Conservation (phyloP, 2,888 invertebrate genomes). For the Sinelater perroti region DNA sequence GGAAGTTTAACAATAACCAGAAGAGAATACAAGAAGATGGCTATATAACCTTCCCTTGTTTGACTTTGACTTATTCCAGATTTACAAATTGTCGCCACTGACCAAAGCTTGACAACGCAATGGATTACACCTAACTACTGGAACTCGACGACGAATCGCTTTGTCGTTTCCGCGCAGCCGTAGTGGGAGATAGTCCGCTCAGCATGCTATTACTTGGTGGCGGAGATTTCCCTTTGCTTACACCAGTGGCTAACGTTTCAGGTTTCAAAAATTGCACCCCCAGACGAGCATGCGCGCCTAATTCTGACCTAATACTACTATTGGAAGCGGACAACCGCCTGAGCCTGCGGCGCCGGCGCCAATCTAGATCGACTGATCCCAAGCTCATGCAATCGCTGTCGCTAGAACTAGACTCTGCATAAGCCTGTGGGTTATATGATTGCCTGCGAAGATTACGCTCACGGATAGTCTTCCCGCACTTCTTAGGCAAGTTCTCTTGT, state of each 20-base stretch:
- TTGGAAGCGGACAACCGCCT: slow-evolving; percentile 57
- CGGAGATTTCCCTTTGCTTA: slow-evolving; percentile 57
- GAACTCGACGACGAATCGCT: slow-evolving; percentile 56
- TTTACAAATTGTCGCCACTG: neutral
- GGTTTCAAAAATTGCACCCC: slow-evolving; percentile 59
- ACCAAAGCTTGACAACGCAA: no score
- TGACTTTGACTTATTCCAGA: no score
- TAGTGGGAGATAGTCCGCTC: slow-evolving; percentile 66
- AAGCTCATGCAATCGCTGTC: slow-evolving; percentile 62
- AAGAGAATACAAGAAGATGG: no score
- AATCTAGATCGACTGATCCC: slow-evolving; percentile 60
- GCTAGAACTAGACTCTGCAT: slow-evolving; percentile 65
- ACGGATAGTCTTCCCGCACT: slow-evolving; percentile 61
- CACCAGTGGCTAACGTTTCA: slow-evolving; percentile 50
- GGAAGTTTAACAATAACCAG: slow-evolving; percentile 4
- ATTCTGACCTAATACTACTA: slow-evolving; percentile 59
- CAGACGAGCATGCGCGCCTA: slow-evolving; percentile 53
- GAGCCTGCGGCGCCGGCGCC: slow-evolving; percentile 56
- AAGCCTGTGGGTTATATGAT: slow-evolving; percentile 67
- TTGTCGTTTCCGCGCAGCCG: slow-evolving; percentile 57
- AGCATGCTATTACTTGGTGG: slow-evolving; percentile 66
- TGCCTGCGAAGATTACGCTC: slow-evolving; percentile 65
- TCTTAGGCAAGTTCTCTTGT: slow-evolving; percentile 54
- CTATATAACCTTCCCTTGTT: no score
- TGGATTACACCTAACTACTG: slow-evolving; percentile 58